Evolutionary conservation across 2,797 vertebrate genomes (phyloP).

Genomic region (Sebastes oblongus): DNA sequence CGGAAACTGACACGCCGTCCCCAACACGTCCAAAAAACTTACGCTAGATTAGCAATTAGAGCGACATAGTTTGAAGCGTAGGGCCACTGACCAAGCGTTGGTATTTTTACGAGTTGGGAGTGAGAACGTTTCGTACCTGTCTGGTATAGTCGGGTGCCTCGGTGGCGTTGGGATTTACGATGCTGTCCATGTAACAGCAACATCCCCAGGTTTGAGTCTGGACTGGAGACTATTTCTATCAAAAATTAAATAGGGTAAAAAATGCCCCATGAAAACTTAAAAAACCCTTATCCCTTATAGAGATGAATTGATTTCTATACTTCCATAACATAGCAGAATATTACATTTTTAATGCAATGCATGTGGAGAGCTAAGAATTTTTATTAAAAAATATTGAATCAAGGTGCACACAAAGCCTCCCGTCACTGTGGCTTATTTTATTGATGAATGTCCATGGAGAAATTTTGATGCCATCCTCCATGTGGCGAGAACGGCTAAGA

Average conservation of each 20-base stretch:
- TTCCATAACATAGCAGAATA: neutral
- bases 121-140: neutral
- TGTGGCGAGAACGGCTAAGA: slow-evolving; percentile 12
- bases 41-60: neutral
- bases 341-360: neutral
- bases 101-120: neutral
- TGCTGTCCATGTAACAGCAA: neutral
- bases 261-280: neutral
- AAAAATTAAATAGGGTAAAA: neutral
- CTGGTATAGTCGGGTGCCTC: neutral
- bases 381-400: neutral
- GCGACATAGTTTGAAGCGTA: neutral
- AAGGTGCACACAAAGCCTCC: neutral
- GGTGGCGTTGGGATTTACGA: neutral
- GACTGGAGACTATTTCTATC: neutral
- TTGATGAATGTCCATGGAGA: neutral
- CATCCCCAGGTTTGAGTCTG: neutral
- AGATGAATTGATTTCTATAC: neutral
- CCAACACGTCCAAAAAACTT: neutral
- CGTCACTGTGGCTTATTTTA: slow-evolving; percentile 6
- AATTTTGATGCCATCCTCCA: slow-evolving; percentile 25
- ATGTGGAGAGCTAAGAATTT: neutral
- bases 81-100: neutral
- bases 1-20: neutral
- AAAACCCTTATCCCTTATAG: neutral